Evolutionary conservation across 2,888 invertebrate genomes (phyloP).

Genomic region (Prosopocoilus inquinatus): DNA sequence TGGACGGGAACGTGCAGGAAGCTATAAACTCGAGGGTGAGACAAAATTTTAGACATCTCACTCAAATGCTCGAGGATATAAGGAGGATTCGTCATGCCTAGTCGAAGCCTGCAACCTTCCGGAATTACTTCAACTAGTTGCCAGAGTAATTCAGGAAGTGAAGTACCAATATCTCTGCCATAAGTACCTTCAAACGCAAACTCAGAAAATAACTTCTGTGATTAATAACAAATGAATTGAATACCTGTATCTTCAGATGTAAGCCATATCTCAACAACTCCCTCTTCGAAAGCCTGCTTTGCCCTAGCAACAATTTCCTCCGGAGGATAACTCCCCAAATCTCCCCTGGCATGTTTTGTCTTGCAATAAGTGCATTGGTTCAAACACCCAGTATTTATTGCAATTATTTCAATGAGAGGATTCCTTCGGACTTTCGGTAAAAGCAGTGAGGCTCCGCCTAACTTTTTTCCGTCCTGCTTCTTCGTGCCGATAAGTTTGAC

Average conservation of each 20-base stretch:
- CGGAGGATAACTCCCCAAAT: conserved; percentile 90
- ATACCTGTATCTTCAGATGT: conserved; percentile 95
- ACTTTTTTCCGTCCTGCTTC: conserved; percentile 72
- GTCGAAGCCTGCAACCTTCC: conserved; percentile 73
- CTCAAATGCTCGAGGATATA: conserved; percentile 94
- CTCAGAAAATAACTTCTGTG: background rate
- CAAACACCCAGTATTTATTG: conserved; percentile 93
- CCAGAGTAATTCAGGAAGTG: conserved; percentile 83
- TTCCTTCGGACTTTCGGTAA: conserved; percentile 95
- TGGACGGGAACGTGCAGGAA: conserved; percentile 98
- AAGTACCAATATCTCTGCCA: conserved; percentile 89
- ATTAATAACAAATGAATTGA: background rate
- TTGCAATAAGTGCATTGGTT: conserved; percentile 99
- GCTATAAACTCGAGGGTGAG: conserved; percentile 87
- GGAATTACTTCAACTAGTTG: conserved; percentile 78
- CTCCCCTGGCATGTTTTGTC: conserved; percentile 95
- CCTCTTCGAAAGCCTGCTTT: conserved; percentile 82
- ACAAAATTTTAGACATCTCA: conserved; percentile 83
- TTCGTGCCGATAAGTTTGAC: conserved; percentile 68
- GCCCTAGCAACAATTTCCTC: conserved; percentile 88
- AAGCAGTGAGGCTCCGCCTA: conserved; percentile 82
- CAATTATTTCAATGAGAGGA: conserved; percentile 94
- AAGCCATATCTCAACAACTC: conserved; percentile 95
- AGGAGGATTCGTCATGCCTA: conserved; percentile 99
- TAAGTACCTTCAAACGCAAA: conserved; percentile 71